Evolutionary conservation across 37 sponge, comb jelly and placozoan genomes (phyloP).

Genomic region (Bolinopsis microptera): DNA sequence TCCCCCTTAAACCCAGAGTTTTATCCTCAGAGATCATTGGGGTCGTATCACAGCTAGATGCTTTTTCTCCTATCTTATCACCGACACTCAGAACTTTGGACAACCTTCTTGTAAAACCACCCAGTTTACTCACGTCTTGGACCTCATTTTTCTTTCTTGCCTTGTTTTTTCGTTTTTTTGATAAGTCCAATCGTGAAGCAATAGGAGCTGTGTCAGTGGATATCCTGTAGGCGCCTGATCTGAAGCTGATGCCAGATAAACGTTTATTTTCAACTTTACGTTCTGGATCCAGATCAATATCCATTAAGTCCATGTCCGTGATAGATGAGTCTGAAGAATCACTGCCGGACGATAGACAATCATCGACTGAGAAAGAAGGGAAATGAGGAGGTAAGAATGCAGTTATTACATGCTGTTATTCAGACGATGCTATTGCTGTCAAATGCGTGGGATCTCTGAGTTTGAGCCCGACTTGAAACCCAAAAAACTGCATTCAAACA

Average conservation of each 20-base stretch:
- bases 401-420: too few relatives aligned
- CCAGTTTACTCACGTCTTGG: background rate
- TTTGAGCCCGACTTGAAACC: too few relatives aligned
- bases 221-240: background rate
- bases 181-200: background rate
- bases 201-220: background rate
- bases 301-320: background rate
- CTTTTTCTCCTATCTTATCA: background rate
- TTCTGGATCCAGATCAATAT: background rate
- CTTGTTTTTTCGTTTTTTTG: background rate
- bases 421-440: too few relatives aligned
- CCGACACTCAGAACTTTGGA: background rate
- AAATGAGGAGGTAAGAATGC: too few relatives aligned
- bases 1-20: background rate
- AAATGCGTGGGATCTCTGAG: too few relatives aligned
- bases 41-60: background rate
- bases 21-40: background rate
- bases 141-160: background rate
- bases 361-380: background rate
- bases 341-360: background rate
- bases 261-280: background rate
- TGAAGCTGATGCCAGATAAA: background rate
- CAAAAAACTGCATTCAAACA: too few relatives aligned
- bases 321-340: too few relatives aligned
- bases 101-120: background rate